Conservation (phyloP, 1,140 invertebrate genomes). For the Drosophila parabipectinata region DNA sequence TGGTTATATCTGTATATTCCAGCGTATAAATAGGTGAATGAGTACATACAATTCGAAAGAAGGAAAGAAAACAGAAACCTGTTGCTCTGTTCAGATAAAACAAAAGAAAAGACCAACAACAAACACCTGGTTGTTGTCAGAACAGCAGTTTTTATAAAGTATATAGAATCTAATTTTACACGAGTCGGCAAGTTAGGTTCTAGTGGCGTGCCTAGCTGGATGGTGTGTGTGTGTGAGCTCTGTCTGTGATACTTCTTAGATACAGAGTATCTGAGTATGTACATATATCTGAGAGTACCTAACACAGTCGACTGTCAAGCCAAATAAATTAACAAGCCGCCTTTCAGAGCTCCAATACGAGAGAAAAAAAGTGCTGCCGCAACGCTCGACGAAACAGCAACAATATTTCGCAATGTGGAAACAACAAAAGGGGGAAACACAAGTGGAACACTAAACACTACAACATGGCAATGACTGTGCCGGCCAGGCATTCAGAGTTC, state of each 20-base stretch:
- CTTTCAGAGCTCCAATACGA: slow-evolving; percentile 57
- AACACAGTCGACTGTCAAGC: slow-evolving; percentile 64
- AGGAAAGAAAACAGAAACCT: slow-evolving; percentile 51
- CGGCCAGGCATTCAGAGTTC: not conserved
- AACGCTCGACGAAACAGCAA: slow-evolving; percentile 64
- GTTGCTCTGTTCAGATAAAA: slow-evolving; percentile 52
- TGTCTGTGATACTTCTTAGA: slow-evolving; percentile 20
- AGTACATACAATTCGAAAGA: slow-evolving; percentile 20
- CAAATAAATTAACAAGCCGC: slow-evolving; percentile 73
- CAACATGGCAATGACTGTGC: slow-evolving; percentile 24
- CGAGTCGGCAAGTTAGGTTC: slow-evolving; percentile 9
- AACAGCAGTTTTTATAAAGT: slow-evolving; percentile 32
- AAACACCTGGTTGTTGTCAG: slow-evolving; percentile 48
- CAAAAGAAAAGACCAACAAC: slow-evolving; percentile 30
- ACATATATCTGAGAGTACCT: slow-evolving; percentile 31
- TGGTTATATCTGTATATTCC: not conserved
- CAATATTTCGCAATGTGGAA: slow-evolving; percentile 58
- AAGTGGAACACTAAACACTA: slow-evolving; percentile 10
- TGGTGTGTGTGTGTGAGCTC: not conserved
- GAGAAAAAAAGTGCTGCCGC: slow-evolving; percentile 22
- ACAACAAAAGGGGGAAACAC: slow-evolving; percentile 55
- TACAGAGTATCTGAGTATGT: slow-evolving; percentile 12
- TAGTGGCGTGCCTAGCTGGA: not conserved
- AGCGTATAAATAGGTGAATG: slow-evolving; percentile 28
- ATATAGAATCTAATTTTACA: slow-evolving; percentile 47